phyloP scores from a whole-genome alignment of 2,888 invertebrate genomes.

The Perizoma flavofasciatum region DNA sequence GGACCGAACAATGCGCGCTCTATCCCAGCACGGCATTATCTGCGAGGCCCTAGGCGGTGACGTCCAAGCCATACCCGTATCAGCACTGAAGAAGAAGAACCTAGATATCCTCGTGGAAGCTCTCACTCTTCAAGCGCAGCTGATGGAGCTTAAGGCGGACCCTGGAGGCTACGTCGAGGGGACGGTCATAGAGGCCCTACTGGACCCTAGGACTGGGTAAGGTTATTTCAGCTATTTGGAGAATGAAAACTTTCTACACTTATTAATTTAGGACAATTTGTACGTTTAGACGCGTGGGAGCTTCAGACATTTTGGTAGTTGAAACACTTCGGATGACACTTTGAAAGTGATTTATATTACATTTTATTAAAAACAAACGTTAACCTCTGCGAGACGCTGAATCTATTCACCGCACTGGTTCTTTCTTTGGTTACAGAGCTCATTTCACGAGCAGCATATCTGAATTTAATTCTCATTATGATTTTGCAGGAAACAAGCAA shows the following conservation, averaged over 20 bases:
- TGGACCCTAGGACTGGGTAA: constrained; percentile 61
- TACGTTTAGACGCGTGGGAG: too few species aligned
- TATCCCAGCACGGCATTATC: constrained; percentile 91
- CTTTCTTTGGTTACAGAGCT: too few species aligned
- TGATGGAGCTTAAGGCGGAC: constrained; percentile 94
- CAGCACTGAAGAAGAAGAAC: constrained; percentile 93
- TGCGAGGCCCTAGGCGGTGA: constrained; percentile 96
- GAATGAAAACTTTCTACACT: too few species aligned
- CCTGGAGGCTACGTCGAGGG: constrained; percentile 94
- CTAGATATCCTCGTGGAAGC: constrained; percentile 92
- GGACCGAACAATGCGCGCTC: constrained; percentile 89
- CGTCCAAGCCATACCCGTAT: constrained; percentile 94
- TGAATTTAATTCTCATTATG: too few species aligned
- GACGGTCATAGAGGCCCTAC: constrained; percentile 93
- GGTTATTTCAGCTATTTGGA: constrained; percentile 20
- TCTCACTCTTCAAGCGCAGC: constrained; percentile 91
- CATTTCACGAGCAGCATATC: too few species aligned
- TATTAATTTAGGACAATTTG: too few species aligned
- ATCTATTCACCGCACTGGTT: too few species aligned
- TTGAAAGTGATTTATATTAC: too few species aligned
- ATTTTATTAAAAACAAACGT: neutral
- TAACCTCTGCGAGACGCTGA: too few species aligned
- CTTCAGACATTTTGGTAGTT: too few species aligned
- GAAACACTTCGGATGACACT: too few species aligned
- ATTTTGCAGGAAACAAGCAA: constrained; percentile 88